Conservation (phyloP, 2,888 invertebrate genomes). For the Acanthosepion pharaonis region DNA sequence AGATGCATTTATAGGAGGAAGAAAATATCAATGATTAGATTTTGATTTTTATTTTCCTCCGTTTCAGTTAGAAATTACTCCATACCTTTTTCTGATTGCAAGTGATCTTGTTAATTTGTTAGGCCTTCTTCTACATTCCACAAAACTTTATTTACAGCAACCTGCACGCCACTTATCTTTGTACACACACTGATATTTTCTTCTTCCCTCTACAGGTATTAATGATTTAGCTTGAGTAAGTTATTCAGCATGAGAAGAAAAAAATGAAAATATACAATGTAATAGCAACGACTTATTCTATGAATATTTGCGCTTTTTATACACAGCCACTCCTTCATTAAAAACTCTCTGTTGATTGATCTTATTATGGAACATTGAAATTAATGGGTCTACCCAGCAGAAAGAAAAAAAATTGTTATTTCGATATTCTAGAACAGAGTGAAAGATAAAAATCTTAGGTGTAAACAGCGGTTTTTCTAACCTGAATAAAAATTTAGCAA, state of each 20-base stretch:
- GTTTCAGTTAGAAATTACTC: background rate
- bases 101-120: background rate
- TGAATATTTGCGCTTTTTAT: background rate
- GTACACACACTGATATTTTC: background rate
- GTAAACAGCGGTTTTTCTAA: too few species aligned
- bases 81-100: slow-evolving; percentile 20
- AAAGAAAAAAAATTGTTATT: background rate
- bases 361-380: background rate
- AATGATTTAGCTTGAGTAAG: background rate
- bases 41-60: background rate
- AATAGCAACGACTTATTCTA: background rate
- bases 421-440: too few species aligned
- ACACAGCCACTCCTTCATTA: background rate
- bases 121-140: background rate
- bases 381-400: background rate
- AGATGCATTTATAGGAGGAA: background rate
- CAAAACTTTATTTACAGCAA: slow-evolving; percentile 15
- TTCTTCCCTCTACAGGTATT: slow-evolving; percentile 4
- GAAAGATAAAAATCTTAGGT: too few species aligned
- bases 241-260: background rate
- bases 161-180: slow-evolving; percentile 2
- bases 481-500: too few species aligned
- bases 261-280: background rate
- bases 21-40: slow-evolving; percentile 22
- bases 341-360: slow-evolving; percentile 33